A percentile compares a stretch with the other conserved stretches of the same genome.
These are phyloP conservation scores for Pachymerium ferrugineum DNA, from an alignment of 2,888 invertebrate genomes.

Conservation along the genomic window DNA sequence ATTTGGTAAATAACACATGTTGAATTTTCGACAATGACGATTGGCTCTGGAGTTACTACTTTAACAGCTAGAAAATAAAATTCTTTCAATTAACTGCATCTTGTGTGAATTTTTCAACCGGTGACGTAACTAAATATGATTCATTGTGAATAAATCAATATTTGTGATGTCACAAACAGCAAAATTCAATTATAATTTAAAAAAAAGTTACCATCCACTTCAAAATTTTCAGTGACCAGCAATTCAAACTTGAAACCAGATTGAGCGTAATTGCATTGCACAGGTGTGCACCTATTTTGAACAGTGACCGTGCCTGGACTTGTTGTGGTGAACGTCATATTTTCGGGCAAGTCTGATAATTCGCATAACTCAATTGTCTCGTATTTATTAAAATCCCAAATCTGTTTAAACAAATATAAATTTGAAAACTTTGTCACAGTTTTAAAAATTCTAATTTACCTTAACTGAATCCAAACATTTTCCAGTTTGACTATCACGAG, in stretches of 20 bases:
- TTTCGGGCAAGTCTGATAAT: neutral
- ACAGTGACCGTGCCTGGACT: neutral
- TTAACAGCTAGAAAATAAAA: too few species aligned
- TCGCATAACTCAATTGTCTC: neutral
- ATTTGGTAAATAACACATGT: too few species aligned
- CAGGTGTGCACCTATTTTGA: neutral
- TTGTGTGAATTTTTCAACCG: too few species aligned
- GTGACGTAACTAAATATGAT: too few species aligned
- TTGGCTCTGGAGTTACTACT: too few species aligned
- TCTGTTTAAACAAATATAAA: neutral
- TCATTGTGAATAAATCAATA: too few species aligned
- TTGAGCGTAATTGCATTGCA: neutral
- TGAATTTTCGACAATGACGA: too few species aligned
- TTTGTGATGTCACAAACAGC: neutral
- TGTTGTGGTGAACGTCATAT: neutral
- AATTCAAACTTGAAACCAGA: neutral
- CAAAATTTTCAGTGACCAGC: neutral
- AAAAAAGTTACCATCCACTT: neutral
- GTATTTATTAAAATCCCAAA: neutral
- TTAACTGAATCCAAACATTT: neutral
- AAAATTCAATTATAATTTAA: neutral
- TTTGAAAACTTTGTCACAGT: neutral
- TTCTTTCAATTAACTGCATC: too few species aligned
- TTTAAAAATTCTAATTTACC: neutral
- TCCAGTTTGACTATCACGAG: neutral